These are phyloP conservation scores for Uria aalge DNA, from an alignment of 2,113 vertebrate species.

Conservation along the genomic window DNA sequence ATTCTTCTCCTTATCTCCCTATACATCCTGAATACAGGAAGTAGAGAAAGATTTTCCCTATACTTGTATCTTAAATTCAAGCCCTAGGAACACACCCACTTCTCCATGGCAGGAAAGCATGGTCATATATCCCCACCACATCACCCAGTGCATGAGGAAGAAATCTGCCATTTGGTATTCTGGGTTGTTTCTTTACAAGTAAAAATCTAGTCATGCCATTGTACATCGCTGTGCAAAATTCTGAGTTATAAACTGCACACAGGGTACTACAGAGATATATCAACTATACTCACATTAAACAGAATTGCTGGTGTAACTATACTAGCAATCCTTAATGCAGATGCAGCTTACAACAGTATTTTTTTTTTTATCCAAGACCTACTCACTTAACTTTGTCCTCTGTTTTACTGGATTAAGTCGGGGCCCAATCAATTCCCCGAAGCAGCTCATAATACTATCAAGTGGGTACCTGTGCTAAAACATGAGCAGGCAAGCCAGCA, in stretches of 20 bases:
- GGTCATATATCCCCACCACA: rapidly evolving
- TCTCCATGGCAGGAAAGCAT: background rate
- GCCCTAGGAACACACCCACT: background rate
- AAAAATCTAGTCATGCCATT: background rate
- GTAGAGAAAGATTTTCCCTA: background rate
- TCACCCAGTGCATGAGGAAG: background rate
- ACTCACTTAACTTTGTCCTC: background rate
- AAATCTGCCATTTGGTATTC: background rate
- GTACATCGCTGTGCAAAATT: background rate
- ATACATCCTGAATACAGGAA: background rate
- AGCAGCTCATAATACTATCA: background rate
- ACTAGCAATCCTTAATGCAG: background rate
- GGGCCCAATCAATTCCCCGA: background rate
- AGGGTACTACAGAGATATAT: background rate
- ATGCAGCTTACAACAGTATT: background rate
- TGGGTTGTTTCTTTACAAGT: background rate
- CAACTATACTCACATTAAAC: background rate
- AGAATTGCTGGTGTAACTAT: background rate
- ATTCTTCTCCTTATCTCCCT: background rate
- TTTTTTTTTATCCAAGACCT: background rate
- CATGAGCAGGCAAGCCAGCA: background rate
- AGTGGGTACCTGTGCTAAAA: background rate
- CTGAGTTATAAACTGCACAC: background rate
- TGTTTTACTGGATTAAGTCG: background rate
- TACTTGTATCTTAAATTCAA: background rate